Base-by-base conservation (phyloP, 2,888 invertebrate species). In the Cylindroiulus punctatus region DNA sequence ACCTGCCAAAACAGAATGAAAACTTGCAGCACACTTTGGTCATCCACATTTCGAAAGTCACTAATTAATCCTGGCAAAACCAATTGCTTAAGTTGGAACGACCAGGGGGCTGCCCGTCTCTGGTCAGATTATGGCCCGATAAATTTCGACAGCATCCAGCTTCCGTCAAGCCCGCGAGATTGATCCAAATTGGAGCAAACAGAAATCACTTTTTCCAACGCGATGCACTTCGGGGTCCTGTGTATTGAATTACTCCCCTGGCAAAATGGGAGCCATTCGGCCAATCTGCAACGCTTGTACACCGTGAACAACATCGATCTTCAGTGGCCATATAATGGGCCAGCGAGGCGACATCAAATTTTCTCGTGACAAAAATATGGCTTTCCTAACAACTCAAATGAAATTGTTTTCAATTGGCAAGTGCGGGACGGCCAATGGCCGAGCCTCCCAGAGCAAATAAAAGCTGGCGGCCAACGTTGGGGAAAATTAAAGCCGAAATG, bases 341-440 rank as follows among this genome's bases (percentile, higher is more conserved):
- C 19, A 52, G 52, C 3, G 52, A 52, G n/a, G 52, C 76, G 76
- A 76, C 76, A 76, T 76, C 76, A 76, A 76, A 76, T 76, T 76
- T 76, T 76, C 76, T 30, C 14, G 30, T 76, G 76, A 76, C 76
- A 76, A 76, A 76, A 76, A 76, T 76, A 76, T 76, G 76, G 76
- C 76, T 76, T 76, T 76, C 76, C 76, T 76, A 76, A 76, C 76
- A 76, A 76, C 76, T 76, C 76, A 76, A 76, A 76, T 76, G 76
- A 76, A 76, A 76, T 76, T 76, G 76, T 76, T 76, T 76, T 76
- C 76, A 76, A 76, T 76, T 76, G 76, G 76, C 76, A 76, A 76
- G 76, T 76, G 76, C 76, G 12, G 30, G 4, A 14, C 76, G 76
- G 30, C 76, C 76, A 76, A 76, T 76, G 76, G 76, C 76, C 76